Evolutionary conservation across 2,888 invertebrate genomes (phyloP).

Genomic region (Thera britannica): DNA sequence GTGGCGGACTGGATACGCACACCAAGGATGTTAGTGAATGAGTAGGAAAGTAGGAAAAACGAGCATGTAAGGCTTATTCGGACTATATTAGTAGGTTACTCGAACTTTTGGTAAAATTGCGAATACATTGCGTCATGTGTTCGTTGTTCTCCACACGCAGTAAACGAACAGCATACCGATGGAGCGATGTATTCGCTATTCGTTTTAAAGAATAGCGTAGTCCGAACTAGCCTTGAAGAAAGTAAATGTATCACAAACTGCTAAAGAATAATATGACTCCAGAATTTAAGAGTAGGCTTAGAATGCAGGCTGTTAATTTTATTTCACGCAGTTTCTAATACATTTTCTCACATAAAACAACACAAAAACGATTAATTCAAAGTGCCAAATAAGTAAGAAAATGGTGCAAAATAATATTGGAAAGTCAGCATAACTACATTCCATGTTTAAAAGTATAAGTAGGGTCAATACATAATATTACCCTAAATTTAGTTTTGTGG

Average conservation of each 20-base stretch:
- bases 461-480: too few relatives aligned
- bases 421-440: constrained; percentile 5
- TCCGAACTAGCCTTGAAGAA: background rate
- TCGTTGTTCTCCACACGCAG: background rate
- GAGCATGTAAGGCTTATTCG: constrained; percentile 6
- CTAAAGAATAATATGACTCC: background rate
- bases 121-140: background rate
- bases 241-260: constrained; percentile 9
- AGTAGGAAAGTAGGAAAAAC: constrained; percentile 18
- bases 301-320: background rate
- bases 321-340: too few relatives aligned
- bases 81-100: background rate
- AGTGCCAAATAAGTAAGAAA: constrained; percentile 9
- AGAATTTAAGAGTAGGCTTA: background rate
- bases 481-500: too few relatives aligned
- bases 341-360: too few relatives aligned
- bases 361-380: background rate
- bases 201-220: background rate
- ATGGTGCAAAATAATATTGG: constrained; percentile 11
- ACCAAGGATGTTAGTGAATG: constrained; percentile 27
- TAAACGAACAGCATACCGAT: background rate
- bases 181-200: background rate
- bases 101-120: background rate
- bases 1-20: constrained; percentile 27
- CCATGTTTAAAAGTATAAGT: background rate